phyloP scores from a whole-genome alignment of 2,113 vertebrate genomes.

The Ovibos moschatus region DNA sequence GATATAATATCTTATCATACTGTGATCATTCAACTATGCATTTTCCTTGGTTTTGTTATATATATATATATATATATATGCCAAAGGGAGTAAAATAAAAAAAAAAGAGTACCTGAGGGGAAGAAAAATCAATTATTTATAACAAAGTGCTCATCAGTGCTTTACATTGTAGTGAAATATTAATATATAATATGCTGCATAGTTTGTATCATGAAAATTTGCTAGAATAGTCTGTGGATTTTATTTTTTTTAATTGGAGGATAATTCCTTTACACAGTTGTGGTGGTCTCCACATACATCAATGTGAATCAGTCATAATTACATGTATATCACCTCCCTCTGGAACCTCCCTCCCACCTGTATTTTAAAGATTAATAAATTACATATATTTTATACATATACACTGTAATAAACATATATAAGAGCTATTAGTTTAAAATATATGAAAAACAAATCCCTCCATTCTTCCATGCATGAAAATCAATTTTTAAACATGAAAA shows the following conservation, averaged over 20 bases:
- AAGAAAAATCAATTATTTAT: background rate
- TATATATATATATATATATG: background rate
- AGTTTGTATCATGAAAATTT: background rate
- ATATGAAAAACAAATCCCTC: background rate
- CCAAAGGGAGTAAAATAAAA: background rate
- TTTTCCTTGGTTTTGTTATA: background rate
- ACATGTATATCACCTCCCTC: background rate
- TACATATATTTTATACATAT: background rate
- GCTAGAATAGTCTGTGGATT: background rate
- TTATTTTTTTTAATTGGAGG: background rate
- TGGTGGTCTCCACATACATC: background rate
- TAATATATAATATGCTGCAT: background rate
- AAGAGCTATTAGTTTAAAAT: background rate
- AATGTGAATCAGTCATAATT: background rate
- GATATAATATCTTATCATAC: background rate
- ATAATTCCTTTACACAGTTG: background rate
- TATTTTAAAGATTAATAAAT: background rate
- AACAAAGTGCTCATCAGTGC: background rate
- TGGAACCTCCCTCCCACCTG: background rate
- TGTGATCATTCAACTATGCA: background rate
- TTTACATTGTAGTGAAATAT: background rate
- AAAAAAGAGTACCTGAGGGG: background rate
- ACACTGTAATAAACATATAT: background rate
- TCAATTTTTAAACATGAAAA: background rate
- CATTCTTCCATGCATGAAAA: background rate